These are phyloP conservation scores for Euclidia mi DNA, from an alignment of 2,888 invertebrate genomes.

Conservation along the genomic window DNA sequence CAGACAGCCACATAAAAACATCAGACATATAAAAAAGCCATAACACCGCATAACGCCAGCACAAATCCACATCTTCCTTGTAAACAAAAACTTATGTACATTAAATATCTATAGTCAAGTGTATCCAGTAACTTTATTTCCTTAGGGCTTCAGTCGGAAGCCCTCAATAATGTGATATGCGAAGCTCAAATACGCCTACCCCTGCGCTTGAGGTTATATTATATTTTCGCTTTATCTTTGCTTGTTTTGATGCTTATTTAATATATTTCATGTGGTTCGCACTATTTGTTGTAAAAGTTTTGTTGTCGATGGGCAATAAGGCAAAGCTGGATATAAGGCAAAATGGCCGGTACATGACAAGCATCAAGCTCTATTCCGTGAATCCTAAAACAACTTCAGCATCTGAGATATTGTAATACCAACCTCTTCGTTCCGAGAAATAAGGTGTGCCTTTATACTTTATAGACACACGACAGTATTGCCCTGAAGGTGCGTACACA, in stretches of 20 bases:
- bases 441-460: no score
- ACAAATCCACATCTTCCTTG: conserved; percentile 35
- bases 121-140: conserved; percentile 52
- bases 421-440: no score
- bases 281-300: background rate
- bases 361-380: no score
- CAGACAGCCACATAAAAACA: conserved; percentile 4
- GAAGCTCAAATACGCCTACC: conserved; percentile 55
- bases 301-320: background rate
- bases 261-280: conserved; percentile 38
- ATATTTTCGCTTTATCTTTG: conserved; percentile 43
- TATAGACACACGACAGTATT: no score
- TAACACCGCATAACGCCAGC: conserved; percentile 38
- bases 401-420: no score
- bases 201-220: conserved; percentile 41
- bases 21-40: no score
- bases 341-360: no score
- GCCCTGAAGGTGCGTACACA: no score
- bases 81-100: conserved; percentile 55
- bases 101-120: conserved; percentile 49
- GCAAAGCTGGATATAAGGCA: no score
- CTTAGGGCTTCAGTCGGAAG: conserved; percentile 44
- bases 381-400: no score
- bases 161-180: conserved; percentile 67
- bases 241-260: no score